Evolutionary conservation across 92 coral and sea anemone genomes (phyloP).

Genomic region (Zoanthus solanderi): DNA sequence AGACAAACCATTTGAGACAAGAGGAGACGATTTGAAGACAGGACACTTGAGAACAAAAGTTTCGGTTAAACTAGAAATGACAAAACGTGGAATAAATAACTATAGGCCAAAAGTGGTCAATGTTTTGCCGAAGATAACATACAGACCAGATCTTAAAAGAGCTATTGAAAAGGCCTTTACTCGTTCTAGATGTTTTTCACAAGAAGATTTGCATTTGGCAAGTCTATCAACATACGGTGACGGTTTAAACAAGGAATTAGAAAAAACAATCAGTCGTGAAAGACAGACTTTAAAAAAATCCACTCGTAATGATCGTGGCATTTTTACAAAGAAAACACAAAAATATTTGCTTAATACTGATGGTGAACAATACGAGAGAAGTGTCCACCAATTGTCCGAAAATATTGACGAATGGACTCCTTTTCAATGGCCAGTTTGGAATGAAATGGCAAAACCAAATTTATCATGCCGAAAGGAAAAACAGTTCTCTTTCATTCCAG

Average conservation of each 20-base stretch:
- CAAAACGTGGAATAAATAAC: conserved; percentile 69
- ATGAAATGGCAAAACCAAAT: conserved; percentile 37
- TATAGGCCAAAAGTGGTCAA: conserved; percentile 55
- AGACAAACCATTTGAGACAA: not conserved
- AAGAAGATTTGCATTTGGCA: conserved; percentile 15
- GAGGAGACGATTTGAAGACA: not conserved
- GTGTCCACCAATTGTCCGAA: conserved; percentile 76
- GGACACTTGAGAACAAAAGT: conserved; percentile 19
- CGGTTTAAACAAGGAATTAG: not conserved
- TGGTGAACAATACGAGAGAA: conserved; percentile 13
- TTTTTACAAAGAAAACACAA: conserved; percentile 14
- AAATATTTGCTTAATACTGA: conserved; percentile 14
- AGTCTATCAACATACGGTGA: not conserved
- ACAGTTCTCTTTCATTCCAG: conserved; percentile 69
- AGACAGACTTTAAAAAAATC: not conserved
- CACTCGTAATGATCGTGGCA: not conserved
- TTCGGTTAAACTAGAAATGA: conserved; percentile 63
- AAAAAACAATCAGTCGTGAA: not conserved
- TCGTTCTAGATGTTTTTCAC: conserved; percentile 18
- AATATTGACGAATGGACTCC: conserved; percentile 76
- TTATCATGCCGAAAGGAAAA: conserved; percentile 29
- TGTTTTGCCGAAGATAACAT: conserved; percentile 80
- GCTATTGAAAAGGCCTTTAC: conserved; percentile 78
- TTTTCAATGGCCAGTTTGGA: conserved; percentile 55
- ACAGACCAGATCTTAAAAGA: conserved; percentile 78